phyloP scores from a whole-genome alignment of 2,797 vertebrate species.

The Odontamblyopus lacepedii region DNA sequence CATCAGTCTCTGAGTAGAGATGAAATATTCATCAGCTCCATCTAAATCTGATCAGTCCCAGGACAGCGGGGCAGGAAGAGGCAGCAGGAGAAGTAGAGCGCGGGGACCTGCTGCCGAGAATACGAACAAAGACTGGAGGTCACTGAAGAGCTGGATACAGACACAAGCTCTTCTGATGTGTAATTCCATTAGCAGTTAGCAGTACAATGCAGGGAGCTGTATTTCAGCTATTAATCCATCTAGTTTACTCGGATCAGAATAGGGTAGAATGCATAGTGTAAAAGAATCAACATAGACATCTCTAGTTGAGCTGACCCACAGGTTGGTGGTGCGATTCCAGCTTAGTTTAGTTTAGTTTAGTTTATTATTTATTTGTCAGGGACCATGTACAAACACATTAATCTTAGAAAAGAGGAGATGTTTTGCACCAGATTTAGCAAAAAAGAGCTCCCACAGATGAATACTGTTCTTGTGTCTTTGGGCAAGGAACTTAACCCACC shows the following conservation, averaged over 20 bases:
- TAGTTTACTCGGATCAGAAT: constrained; percentile 13
- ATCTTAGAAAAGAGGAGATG: no score
- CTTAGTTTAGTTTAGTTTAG: no score
- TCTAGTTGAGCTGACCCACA: no score
- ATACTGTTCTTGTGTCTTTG: no score
- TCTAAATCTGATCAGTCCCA: constrained; percentile 72
- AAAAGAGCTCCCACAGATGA: no score
- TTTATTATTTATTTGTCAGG: no score
- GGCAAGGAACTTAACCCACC: no score
- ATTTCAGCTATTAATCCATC: constrained; percentile 44
- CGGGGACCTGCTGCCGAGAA: constrained; percentile 58
- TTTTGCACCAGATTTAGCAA: no score
- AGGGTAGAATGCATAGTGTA: background rate
- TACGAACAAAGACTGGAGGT: constrained; percentile 70
- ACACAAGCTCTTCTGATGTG: constrained; percentile 65
- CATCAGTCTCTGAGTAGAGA: constrained; percentile 69
- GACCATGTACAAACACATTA: no score
- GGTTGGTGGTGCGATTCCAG: no score
- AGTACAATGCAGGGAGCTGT: constrained; percentile 51
- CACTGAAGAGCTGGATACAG: constrained; percentile 60
- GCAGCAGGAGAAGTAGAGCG: constrained; percentile 27
- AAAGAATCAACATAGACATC: no score
- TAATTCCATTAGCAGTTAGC: constrained; percentile 66
- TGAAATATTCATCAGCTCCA: constrained; percentile 77
- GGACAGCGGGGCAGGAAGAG: constrained; percentile 42